Base-by-base conservation (phyloP, 2,113 vertebrate genomes). In the Dermatemys mawii region DNA sequence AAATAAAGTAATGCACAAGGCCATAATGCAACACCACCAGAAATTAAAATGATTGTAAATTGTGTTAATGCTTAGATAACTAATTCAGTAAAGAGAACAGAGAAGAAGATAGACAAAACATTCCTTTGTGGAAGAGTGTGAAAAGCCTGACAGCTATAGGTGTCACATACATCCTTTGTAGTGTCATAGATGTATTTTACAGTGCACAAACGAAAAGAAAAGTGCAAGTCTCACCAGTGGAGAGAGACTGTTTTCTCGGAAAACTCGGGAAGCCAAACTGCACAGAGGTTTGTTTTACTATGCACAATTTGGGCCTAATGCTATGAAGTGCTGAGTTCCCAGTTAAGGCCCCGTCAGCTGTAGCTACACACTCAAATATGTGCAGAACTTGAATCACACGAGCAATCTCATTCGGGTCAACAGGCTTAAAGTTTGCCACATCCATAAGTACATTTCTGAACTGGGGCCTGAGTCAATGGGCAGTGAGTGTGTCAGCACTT, bases 171-270 rank as follows among this genome's bases (percentile, higher is more conserved):
- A 89, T 48, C 81, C 85, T 97, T 92, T 94, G 87, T 90, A 94
- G 93, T 75, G 90, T 88, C 49, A 29, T 51, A 67, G 87, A 82
- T 73, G 88, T 92, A 83, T 86, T 90, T 86, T 90, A 93, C 83
- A 83, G 83, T 29, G 46, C 83, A 87, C 90, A 80, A 92, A 89
- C 89, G 84, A 90, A 84, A 91, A 92, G 84, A 95, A 97, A 93
- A 57, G 93, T 50, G 85, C 63, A 90, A 78, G 91, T 78, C 29
- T 38, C 75, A 89, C 82, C 87, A 89, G 90, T 4, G 46, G 87
- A 81, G 92, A 90, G 95, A 93, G 92, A 89, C 92, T 90, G 35
- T 93, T 95, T 86, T 6, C 6, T 53, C 19, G 51, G 21, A 21
- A 53, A 53, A 53, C 51, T 22, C 8, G 21, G 19, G 19, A 8